Evolutionary conservation across 2,797 vertebrate genomes (phyloP).

Genomic region (Discoglossus pictus): DNA sequence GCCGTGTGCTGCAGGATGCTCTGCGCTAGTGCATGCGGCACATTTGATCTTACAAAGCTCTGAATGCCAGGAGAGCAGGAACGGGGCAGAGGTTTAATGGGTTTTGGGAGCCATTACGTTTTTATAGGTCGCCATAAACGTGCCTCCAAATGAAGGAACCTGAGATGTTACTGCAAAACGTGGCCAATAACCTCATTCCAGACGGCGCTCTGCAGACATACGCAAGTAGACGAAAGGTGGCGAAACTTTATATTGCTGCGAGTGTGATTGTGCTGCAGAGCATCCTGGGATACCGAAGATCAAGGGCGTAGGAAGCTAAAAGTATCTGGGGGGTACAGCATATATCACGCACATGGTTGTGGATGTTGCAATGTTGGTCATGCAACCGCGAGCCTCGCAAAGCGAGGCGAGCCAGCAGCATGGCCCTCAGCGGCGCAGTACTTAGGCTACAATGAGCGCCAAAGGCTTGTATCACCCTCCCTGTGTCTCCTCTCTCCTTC

Average conservation of each 20-base stretch:
- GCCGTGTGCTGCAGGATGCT: constrained; percentile 7
- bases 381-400: too few species aligned
- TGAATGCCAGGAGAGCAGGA: constrained; percentile 47
- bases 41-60: constrained; percentile 45
- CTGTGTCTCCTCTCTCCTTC: too few species aligned
- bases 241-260: constrained; percentile 18
- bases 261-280: too few species aligned
- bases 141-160: constrained; percentile 48
- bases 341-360: too few species aligned
- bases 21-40: constrained; percentile 17
- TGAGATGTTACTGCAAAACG: constrained; percentile 49
- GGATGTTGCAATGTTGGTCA: too few species aligned
- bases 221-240: constrained; percentile 25
- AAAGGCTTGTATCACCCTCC: too few species aligned
- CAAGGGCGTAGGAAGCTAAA: too few species aligned
- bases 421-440: too few species aligned
- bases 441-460: too few species aligned
- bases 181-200: constrained; percentile 50
- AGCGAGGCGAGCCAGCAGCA: too few species aligned
- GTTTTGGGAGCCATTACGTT: constrained; percentile 52
- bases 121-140: constrained; percentile 50
- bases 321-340: too few species aligned
- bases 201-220: constrained; percentile 37
- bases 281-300: too few species aligned
- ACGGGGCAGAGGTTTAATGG: constrained; percentile 50